These are phyloP conservation scores for Gopherus flavomarginatus DNA, from an alignment of 2,113 vertebrate genomes.

Conservation along the genomic window DNA sequence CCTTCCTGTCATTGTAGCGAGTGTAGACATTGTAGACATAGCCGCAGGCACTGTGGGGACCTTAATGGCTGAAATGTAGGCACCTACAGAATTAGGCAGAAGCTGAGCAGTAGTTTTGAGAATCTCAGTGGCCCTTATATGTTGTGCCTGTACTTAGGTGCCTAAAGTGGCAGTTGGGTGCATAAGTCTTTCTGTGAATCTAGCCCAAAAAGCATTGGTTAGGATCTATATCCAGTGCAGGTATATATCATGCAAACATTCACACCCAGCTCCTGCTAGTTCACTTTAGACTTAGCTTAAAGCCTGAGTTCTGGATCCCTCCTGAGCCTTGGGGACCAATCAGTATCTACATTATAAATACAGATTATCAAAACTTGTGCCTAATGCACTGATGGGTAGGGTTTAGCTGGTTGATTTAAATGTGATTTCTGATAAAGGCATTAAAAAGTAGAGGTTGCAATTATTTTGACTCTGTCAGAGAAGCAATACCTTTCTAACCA, in stretches of 20 bases:
- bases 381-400: background rate
- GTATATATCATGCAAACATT: background rate
- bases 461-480: background rate
- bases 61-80: no score
- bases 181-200: no score
- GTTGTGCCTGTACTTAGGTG: no score
- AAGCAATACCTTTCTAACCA: background rate
- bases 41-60: no score
- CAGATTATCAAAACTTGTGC: background rate
- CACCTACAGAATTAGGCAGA: no score
- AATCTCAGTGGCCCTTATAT: no score
- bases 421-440: background rate
- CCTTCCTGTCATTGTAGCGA: no score
- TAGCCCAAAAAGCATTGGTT: background rate
- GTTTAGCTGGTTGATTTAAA: background rate
- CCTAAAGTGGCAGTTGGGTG: no score
- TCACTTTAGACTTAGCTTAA: background rate
- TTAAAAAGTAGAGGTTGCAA: rapidly evolving
- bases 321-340: no score
- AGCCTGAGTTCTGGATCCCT: no score
- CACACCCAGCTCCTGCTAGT: background rate
- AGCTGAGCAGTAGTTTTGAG: no score
- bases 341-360: background rate
- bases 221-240: background rate
- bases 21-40: no score